A percentile compares a stretch with the other conserved stretches of the same genome.
Conservation (phyloP, 2,113 vertebrate species). For the Lagopus muta region DNA sequence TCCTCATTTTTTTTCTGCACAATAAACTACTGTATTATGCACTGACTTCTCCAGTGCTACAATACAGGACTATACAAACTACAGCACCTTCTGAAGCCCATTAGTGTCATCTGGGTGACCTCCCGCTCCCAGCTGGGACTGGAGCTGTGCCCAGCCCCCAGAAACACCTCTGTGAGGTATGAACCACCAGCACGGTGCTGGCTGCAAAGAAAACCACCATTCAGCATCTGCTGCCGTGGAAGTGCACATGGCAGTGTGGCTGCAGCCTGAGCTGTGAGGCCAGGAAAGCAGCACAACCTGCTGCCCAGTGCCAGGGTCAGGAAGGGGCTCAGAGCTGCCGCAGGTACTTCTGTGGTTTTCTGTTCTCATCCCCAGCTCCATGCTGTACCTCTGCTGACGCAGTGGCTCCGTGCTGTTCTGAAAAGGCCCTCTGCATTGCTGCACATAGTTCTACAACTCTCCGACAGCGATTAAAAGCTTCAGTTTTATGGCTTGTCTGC, state of each 20-base stretch:
- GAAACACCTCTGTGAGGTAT: too few species aligned
- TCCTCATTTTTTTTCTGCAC: not conserved
- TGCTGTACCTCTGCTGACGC: not conserved
- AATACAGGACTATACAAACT: not conserved
- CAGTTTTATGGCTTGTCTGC: not conserved
- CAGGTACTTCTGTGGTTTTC: rapidly evolving
- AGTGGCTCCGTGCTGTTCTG: rapidly evolving
- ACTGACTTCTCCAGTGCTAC: not conserved
- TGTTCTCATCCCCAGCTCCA: too few species aligned
- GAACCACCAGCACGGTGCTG: not conserved
- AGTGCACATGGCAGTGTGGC: not conserved
- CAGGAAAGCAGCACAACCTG: not conserved
- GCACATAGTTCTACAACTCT: not conserved
- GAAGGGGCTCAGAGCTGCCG: rapidly evolving
- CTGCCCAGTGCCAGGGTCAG: rapidly evolving
- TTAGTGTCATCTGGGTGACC: not conserved
- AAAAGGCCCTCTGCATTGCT: not conserved
- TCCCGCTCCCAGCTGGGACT: not conserved
- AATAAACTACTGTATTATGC: rapidly evolving
- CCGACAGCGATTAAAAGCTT: not conserved
- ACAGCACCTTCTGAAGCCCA: not conserved
- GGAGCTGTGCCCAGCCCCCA: not conserved
- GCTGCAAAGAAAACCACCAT: not conserved
- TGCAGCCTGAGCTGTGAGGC: not conserved
- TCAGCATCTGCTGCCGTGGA: rapidly evolving